Base-by-base conservation (phyloP, 2,797 vertebrate species). In the Glyptemys insculpta region DNA sequence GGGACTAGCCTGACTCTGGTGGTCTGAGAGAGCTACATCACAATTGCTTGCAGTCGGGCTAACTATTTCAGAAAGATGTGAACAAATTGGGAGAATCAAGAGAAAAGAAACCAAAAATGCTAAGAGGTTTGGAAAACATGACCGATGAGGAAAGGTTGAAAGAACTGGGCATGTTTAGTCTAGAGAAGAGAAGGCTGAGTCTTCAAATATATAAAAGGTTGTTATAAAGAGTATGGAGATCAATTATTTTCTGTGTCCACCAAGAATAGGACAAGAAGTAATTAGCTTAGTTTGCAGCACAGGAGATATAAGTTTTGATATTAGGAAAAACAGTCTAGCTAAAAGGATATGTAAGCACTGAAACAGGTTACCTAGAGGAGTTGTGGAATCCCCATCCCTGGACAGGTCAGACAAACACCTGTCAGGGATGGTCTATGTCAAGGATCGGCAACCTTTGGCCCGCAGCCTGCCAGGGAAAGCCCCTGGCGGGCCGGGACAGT, bases 11-110 rank as follows among this genome's bases (percentile, higher is more conserved):
- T 3, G 52, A 47, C 15, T 53, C 0, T 0, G 81, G 84, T 2
- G 6, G 84, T 96, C 92, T 1, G 9, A 91, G 15, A 83, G 92
- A 91, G 83, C 94, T 84, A 53, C 94, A 94, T 92, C 93, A 21
- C 92, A 91, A 93, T 88, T 62, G 96, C 92, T 85, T 88, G 94
- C 54, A 91, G 92, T 90, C 93, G n/a, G n/a, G 9, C 65, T 68
- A 82, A 94, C 86, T 91, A 91, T 74, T 68, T 68, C 65, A 68
- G n/a, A 21, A 11, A 68, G 65, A 68, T 37, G n/a, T 68, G 65
- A n/a, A 21, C 18, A 68, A 68, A 68, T 19, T 62, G 34, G 18
- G n/a, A 34, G 34, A 68, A 19, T 68, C 18, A n/a, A 21, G 34
- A 37, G n/a, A 68, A 68, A 68, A 37, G 18, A n/a, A 68, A 68